phyloP scores from a whole-genome alignment of 2,888 invertebrate species.

The Ditylenchus weischeri region DNA sequence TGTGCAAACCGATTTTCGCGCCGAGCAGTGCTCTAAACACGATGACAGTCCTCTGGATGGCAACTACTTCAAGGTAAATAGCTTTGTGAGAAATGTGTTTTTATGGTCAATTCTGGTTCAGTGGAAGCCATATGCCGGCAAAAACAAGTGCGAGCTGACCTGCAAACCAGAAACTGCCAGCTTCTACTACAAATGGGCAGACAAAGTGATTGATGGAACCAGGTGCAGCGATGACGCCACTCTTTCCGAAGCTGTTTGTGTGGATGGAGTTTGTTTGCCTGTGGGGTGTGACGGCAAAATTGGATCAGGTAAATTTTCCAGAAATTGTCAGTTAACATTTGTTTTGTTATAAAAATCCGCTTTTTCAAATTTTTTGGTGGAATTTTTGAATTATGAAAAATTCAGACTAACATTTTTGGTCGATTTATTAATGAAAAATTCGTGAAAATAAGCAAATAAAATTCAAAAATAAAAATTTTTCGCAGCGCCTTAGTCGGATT shows the following conservation, averaged over 20 bases:
- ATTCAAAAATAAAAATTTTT: no score
- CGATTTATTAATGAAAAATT: no score
- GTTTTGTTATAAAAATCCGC: no score
- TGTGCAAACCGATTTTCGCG: conserved; percentile 72
- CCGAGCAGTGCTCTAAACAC: conserved; percentile 82
- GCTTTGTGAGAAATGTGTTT: not conserved
- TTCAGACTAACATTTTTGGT: no score
- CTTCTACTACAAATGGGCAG: conserved; percentile 82
- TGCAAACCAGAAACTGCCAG: conserved; percentile 87
- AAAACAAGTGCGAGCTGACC: conserved; percentile 77
- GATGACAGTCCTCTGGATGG: conserved; percentile 79
- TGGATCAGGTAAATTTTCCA: conserved; percentile 68
- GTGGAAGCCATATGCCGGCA: conserved; percentile 56
- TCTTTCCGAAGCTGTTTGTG: conserved; percentile 69
- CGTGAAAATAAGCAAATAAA: no score
- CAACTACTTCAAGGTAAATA: conserved; percentile 68
- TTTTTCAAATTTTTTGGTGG: no score
- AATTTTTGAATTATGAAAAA: no score
- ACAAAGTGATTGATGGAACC: conserved; percentile 74
- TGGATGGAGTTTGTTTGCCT: conserved; percentile 85
- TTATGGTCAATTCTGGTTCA: conserved; percentile 15
- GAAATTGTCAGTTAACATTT: no score
- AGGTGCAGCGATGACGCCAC: conserved; percentile 72
- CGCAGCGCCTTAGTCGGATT: no score
- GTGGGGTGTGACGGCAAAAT: conserved; percentile 93